Percentiles rank a stretch among this genome's conserved stretches.
phyloP scores from a whole-genome alignment of 2,888 invertebrate species.

The Tenthredo notha region DNA sequence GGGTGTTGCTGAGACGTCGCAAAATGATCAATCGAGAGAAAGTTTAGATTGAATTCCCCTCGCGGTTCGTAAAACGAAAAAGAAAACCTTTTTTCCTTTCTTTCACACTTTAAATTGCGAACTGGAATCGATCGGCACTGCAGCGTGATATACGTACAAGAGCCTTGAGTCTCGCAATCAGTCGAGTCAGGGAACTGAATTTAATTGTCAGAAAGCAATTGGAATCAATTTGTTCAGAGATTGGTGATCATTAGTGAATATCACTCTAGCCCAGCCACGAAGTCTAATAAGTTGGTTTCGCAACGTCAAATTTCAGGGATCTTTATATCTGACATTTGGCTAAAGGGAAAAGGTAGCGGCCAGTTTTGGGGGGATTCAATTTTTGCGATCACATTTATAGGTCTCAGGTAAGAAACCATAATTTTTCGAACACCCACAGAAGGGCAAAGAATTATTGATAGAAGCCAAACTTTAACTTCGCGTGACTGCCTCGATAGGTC shows the following conservation, averaged over 20 bases:
- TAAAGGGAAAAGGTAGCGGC: not conserved
- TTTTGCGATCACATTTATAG: not conserved
- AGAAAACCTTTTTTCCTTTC: slow-evolving; percentile 8
- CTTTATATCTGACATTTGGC: not conserved
- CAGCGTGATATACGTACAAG: not conserved
- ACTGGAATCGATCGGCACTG: slow-evolving; percentile 15
- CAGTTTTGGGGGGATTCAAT: not conserved
- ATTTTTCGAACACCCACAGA: not conserved
- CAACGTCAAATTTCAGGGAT: not conserved
- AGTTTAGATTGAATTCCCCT: slow-evolving; percentile 39
- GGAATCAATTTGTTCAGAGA: slow-evolving; percentile 31
- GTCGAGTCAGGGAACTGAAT: slow-evolving; percentile 16
- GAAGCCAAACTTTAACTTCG: not conserved
- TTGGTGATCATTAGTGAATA: slow-evolving; percentile 14
- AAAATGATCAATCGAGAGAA: slow-evolving; percentile 38
- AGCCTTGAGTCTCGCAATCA: slow-evolving; percentile 24
- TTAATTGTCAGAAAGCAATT: slow-evolving; percentile 39
- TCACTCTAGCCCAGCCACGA: not conserved
- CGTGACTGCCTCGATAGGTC: not conserved
- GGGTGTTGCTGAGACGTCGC: not conserved
- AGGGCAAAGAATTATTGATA: not conserved
- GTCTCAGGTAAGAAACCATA: not conserved
- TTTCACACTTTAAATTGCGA: slow-evolving; percentile 37
- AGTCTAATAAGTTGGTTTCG: slow-evolving; percentile 14
- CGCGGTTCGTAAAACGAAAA: not conserved